phyloP scores from a whole-genome alignment of 2,113 vertebrate species.

The Cyphotilapia sp. region DNA sequence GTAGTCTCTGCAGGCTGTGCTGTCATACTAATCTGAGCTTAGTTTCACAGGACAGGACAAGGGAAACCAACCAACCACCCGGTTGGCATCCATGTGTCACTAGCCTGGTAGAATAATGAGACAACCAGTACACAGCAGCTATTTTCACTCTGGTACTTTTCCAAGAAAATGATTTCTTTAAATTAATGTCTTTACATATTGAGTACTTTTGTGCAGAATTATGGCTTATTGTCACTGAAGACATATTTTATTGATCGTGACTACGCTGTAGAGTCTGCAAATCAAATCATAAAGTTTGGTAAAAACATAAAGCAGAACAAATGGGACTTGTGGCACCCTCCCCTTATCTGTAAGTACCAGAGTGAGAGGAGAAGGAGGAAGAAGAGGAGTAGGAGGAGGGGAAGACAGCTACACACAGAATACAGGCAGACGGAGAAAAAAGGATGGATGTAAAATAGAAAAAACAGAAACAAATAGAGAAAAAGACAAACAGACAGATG shows the following conservation, averaged over 20 bases:
- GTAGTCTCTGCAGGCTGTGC: constrained; percentile 25
- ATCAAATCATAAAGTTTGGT: background rate
- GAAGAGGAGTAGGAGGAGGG: constrained; percentile 67
- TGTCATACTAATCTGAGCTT: constrained; percentile 60
- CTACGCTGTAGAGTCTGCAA: background rate
- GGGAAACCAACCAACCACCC: constrained; percentile 21
- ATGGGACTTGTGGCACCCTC: background rate
- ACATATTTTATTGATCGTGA: background rate
- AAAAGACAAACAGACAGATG: constrained; percentile 54
- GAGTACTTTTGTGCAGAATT: background rate
- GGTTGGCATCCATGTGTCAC: constrained; percentile 39
- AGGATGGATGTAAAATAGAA: background rate
- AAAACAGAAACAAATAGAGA: constrained; percentile 16
- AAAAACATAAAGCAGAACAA: background rate
- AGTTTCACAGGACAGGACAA: constrained; percentile 51
- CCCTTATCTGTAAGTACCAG: constrained; percentile 55
- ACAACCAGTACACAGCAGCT: background rate
- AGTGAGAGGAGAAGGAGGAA: constrained; percentile 58
- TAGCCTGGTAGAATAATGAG: background rate
- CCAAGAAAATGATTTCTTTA: background rate
- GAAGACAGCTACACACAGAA: constrained; percentile 59
- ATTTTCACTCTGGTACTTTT: constrained; percentile 51
- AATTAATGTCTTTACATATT: background rate
- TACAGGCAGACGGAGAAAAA: constrained; percentile 31
- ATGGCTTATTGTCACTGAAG: background rate